These are phyloP conservation scores for Boleophthalmus pectinirostris DNA, from an alignment of 2,113 vertebrate species.

Conservation along the genomic window DNA sequence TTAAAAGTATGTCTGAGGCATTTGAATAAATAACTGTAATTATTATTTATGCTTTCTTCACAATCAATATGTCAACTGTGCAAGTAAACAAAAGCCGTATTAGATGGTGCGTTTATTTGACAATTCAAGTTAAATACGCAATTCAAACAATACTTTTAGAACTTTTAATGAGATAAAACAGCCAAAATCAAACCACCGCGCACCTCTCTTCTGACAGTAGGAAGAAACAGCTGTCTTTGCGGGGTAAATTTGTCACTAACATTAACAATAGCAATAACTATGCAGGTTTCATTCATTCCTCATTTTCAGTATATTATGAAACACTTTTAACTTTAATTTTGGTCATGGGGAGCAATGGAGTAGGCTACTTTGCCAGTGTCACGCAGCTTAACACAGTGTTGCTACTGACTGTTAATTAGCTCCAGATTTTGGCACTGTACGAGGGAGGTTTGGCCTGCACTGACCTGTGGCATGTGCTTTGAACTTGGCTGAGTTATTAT, in stretches of 20 bases:
- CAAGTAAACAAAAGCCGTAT: neutral
- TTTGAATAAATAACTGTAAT: conserved; percentile 3
- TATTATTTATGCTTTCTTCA: neutral
- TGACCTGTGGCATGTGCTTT: neutral
- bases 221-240: too few relatives aligned
- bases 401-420: neutral
- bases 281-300: too few relatives aligned
- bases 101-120: neutral
- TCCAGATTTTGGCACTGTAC: neutral
- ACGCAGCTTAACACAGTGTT: neutral
- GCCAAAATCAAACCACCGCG: neutral
- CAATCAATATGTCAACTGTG: neutral
- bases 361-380: too few relatives aligned
- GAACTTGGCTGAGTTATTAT: neutral
- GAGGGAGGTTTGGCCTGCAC: neutral
- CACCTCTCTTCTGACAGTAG: neutral
- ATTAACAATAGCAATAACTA: too few relatives aligned
- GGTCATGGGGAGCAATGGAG: too few relatives aligned
- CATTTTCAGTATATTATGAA: too few relatives aligned
- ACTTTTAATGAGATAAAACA: neutral
- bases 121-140: neutral
- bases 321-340: too few relatives aligned
- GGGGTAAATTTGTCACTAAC: too few relatives aligned
- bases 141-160: neutral
- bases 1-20: neutral